Base-by-base conservation (phyloP, 2,888 invertebrate species). In the Osmoderma eremita region DNA sequence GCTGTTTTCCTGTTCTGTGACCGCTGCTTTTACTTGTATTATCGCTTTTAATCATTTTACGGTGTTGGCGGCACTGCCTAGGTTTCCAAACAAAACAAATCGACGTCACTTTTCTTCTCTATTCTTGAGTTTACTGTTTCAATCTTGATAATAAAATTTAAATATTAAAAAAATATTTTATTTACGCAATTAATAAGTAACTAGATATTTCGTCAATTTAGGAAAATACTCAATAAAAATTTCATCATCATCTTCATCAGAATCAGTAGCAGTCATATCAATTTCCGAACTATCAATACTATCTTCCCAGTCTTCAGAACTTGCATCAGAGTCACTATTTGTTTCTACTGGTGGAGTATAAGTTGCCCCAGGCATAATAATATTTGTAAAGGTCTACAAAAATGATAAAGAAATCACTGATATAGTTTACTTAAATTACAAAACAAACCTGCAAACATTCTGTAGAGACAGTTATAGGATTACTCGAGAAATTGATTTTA, bases 231-330 rank as follows among this genome's bases (percentile, higher is more conserved):
- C 73, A n/a, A 74, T 72, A 6, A 78, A 65, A 41, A 78, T 69
- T 61, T 78, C 77, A 53, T 79, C 78, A 41, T 77, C 77, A 45
- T 79, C 79, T 63, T 74, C 77, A 24, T 77, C 77, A 17, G 77
- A 76, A 53, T 78, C 78, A 15, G 78, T 75, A n/a, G 71, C 75
- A 5, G 75, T 75, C 71, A 78, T 77, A 70, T 80, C 79, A 30
- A 81, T 72, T 70, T 81, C 80, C 4, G 79, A 78, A 69, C 80
- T 80, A 53, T 76, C 76, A n/a, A 80, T 74, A 69, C 80, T 80
- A 54, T 78, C 76, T 64, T 80, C 80, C 80, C 80, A 80, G 62
- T 80, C 79, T 51, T 77, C 77, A 17, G 77, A 77, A 53, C 74
- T 75, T 6, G 76, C 73, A 65, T 78, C 78, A 6, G 76, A 76